Evolutionary conservation across 2,113 vertebrate species (phyloP).

Genomic region (Panurus biarmicus): DNA sequence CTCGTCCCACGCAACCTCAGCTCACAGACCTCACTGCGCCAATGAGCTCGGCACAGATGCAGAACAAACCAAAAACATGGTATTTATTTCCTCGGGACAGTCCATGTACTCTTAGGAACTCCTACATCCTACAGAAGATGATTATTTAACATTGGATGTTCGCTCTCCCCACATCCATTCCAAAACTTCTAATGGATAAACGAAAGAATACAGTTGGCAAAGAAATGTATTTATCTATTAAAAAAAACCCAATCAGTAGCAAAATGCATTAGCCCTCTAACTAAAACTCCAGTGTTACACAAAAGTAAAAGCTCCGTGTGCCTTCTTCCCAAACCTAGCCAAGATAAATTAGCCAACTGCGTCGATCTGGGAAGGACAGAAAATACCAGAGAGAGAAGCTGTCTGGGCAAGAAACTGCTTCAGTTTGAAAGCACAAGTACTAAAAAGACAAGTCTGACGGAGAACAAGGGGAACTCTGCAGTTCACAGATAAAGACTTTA

Average conservation of each 20-base stretch:
- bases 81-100: neutral
- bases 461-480: neutral
- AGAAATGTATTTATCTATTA: neutral
- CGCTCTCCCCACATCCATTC: neutral
- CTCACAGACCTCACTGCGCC: neutral
- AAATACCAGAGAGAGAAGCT: neutral
- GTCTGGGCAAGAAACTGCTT: neutral
- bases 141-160: accelerated
- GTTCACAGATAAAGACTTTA: neutral
- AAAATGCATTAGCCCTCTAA: neutral
- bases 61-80: neutral
- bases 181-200: neutral
- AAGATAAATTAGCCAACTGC: neutral
- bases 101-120: neutral
- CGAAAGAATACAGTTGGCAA: neutral
- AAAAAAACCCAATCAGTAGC: neutral
- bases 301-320: neutral
- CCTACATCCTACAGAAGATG: neutral
- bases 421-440: neutral
- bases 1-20: neutral
- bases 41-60: accelerated
- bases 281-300: neutral
- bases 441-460: neutral
- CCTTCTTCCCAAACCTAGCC: neutral
- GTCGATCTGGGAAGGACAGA: neutral